These are phyloP conservation scores for Vulpes ferrilata DNA, from an alignment of 2,113 vertebrate species.

Conservation along the genomic window DNA sequence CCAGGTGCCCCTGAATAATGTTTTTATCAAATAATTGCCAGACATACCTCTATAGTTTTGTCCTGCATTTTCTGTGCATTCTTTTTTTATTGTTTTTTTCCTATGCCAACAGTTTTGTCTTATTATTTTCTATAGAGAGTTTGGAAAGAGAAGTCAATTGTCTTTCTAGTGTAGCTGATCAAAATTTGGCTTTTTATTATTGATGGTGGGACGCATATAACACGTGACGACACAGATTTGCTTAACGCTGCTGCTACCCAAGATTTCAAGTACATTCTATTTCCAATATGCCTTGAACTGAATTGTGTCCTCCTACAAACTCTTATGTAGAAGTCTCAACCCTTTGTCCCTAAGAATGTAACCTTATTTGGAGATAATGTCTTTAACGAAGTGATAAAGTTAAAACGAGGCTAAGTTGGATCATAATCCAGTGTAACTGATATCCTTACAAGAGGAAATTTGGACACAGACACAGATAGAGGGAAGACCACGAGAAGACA, in stretches of 20 bases:
- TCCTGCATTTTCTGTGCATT: neutral
- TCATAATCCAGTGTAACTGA: neutral
- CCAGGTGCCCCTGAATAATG: neutral
- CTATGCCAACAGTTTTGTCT: neutral
- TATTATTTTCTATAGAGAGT: neutral
- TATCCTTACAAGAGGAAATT: neutral
- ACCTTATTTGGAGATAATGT: neutral
- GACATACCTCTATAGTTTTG: neutral
- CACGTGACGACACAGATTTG: neutral
- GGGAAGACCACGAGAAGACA: neutral
- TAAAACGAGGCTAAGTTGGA: neutral
- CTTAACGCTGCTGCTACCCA: neutral
- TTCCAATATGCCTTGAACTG: neutral
- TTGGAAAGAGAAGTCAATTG: neutral
- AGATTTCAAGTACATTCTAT: neutral
- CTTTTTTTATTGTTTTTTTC: neutral
- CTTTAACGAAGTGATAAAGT: neutral
- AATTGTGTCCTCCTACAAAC: neutral
- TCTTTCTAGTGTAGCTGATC: neutral
- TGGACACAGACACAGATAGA: neutral
- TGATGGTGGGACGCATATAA: neutral
- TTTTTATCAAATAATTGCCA: neutral
- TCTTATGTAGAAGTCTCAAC: neutral
- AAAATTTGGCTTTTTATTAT: neutral
- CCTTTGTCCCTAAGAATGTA: neutral